Percentiles rank a stretch among this genome's conserved stretches.
phyloP scores from a whole-genome alignment of 2,113 vertebrate genomes.

The Hippocampus barbouri region DNA sequence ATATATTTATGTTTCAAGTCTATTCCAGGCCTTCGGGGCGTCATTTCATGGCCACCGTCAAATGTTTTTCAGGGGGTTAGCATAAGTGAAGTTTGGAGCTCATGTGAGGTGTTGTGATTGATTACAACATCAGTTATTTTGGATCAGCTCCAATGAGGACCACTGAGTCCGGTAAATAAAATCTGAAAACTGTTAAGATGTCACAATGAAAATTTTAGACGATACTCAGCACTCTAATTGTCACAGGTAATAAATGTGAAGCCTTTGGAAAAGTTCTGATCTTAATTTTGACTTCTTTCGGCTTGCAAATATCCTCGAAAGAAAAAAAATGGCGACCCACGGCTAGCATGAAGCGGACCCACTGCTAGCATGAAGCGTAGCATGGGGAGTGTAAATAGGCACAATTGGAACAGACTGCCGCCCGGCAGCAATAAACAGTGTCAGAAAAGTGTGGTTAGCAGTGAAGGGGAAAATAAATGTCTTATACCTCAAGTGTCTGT shows the following conservation, averaged over 20 bases:
- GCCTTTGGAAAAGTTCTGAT: background rate
- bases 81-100: slow-evolving; percentile 8
- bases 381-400: too few relatives aligned
- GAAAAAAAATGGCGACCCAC: background rate
- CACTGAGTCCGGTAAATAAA: too few relatives aligned
- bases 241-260: background rate
- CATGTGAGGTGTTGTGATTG: too few relatives aligned
- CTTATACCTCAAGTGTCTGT: background rate
- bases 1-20: slow-evolving; percentile 86
- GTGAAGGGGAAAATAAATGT: background rate
- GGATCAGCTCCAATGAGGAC: too few relatives aligned
- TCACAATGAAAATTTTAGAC: too few relatives aligned
- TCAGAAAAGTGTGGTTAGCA: background rate
- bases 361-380: background rate
- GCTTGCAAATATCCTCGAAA: background rate
- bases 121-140: too few relatives aligned
- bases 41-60: slow-evolving; percentile 73
- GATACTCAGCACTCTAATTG: background rate
- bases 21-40: slow-evolving; percentile 80
- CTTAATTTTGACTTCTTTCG: background rate
- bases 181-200: too few relatives aligned
- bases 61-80: slow-evolving; percentile 62
- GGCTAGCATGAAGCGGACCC: too few relatives aligned
- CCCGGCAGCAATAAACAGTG: background rate
- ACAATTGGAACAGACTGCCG: background rate